Evolutionary conservation across 2,888 invertebrate genomes (phyloP).

Genomic region (Philhelius pedissequus): DNA sequence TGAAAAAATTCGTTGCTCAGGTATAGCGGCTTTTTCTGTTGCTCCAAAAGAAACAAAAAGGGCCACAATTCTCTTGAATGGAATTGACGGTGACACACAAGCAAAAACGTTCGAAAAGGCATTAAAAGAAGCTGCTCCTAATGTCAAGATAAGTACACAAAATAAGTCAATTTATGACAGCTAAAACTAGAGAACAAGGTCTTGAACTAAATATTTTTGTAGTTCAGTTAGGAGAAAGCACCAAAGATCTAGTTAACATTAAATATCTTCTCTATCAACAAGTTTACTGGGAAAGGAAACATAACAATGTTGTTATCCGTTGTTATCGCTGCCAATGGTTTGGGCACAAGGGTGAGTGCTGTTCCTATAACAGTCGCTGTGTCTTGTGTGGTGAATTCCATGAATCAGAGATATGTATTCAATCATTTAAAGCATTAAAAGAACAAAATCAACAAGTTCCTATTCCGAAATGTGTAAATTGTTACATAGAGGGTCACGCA

Average conservation of each 20-base stretch:
- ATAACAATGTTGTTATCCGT: too few species aligned
- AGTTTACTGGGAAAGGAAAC: neutral
- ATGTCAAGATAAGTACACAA: neutral
- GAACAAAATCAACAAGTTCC: neutral
- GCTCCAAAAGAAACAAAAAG: neutral
- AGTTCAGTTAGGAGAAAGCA: constrained; percentile 3
- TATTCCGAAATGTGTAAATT: neutral
- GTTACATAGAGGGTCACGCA: neutral
- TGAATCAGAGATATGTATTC: neutral
- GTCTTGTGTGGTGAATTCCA: neutral
- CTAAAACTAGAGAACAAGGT: neutral
- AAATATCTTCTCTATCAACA: neutral
- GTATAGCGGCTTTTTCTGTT: too few species aligned
- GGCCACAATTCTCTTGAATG: neutral
- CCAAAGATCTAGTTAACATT: neutral
- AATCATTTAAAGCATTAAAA: neutral
- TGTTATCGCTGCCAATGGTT: too few species aligned
- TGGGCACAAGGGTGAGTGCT: too few species aligned
- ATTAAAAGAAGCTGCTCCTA: neutral
- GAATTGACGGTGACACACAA: neutral
- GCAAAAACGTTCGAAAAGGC: neutral
- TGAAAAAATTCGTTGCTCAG: too few species aligned
- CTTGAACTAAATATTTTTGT: neutral
- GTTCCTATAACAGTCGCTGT: too few species aligned
- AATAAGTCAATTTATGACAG: neutral